Conservation (phyloP, 2,113 vertebrate species). For the Nansenia antarctica region DNA sequence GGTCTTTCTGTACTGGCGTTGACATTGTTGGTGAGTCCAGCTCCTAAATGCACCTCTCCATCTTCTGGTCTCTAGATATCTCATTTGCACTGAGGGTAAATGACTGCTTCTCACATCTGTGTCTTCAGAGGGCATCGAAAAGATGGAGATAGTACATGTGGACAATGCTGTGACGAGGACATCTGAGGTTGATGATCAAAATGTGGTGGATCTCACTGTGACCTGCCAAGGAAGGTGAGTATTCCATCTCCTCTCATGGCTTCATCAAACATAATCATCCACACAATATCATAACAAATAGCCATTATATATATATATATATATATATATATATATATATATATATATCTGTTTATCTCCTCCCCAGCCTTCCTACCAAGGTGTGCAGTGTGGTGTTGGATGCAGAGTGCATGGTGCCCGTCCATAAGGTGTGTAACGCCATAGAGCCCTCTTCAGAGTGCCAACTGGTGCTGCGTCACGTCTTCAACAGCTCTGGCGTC, state of each 20-base stretch:
- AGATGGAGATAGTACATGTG: constrained; percentile 85
- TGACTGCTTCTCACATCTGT: neutral
- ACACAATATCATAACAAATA: neutral
- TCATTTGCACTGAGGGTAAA: neutral
- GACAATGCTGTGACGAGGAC: constrained; percentile 56
- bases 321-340: too few species aligned
- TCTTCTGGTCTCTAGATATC: neutral
- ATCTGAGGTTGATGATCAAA: constrained; percentile 44
- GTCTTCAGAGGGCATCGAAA: constrained; percentile 87
- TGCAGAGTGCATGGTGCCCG: constrained; percentile 78
- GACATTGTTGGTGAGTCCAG: constrained; percentile 84
- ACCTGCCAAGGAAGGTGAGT: constrained; percentile 89
- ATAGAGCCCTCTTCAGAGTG: constrained; percentile 80
- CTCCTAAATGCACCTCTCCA: neutral
- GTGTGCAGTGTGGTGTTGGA: constrained; percentile 88
- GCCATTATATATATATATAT: neutral
- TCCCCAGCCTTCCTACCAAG: constrained; percentile 80
- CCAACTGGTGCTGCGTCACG: constrained; percentile 83
- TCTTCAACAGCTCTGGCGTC: constrained; percentile 82
- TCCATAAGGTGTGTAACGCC: constrained; percentile 76
- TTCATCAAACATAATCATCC: neutral
- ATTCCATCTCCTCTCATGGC: neutral
- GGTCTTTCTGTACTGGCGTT: constrained; percentile 83
- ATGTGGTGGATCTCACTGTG: constrained; percentile 85
- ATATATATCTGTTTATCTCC: neutral